phyloP scores from a whole-genome alignment of 2,113 vertebrate species.

The Otis tarda region DNA sequence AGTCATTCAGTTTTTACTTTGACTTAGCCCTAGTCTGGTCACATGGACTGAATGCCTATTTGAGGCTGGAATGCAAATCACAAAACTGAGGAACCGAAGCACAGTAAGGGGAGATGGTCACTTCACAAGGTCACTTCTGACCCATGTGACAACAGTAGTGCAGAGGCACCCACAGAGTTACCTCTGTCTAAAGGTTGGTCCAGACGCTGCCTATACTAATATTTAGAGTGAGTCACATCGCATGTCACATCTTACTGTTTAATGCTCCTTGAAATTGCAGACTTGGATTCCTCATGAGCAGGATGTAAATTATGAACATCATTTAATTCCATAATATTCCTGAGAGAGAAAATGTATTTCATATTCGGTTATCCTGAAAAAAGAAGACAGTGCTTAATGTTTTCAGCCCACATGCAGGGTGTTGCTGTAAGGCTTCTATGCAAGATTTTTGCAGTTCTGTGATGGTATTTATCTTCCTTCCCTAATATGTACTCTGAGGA shows the following conservation, averaged over 20 bases:
- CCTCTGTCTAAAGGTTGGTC: background rate
- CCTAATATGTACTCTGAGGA: background rate
- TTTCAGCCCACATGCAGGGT: background rate
- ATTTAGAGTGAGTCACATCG: background rate
- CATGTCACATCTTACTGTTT: background rate
- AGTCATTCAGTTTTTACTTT: background rate
- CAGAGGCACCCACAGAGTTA: background rate
- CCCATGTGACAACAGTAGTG: background rate
- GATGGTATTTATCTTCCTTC: background rate
- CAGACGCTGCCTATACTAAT: background rate
- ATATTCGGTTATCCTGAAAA: background rate
- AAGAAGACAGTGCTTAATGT: background rate
- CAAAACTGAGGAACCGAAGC: background rate
- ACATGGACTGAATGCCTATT: background rate
- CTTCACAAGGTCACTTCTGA: background rate
- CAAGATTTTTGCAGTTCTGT: background rate
- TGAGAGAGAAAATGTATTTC: background rate
- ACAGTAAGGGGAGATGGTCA: background rate
- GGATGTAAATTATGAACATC: background rate
- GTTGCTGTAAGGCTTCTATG: background rate
- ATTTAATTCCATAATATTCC: background rate
- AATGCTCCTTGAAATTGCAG: background rate
- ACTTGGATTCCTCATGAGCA: background rate
- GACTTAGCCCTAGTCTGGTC: background rate
- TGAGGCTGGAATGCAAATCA: background rate